Evolutionary conservation across 1,140 invertebrate genomes (phyloP).

Genomic region (Tetramorium simillimum): DNA sequence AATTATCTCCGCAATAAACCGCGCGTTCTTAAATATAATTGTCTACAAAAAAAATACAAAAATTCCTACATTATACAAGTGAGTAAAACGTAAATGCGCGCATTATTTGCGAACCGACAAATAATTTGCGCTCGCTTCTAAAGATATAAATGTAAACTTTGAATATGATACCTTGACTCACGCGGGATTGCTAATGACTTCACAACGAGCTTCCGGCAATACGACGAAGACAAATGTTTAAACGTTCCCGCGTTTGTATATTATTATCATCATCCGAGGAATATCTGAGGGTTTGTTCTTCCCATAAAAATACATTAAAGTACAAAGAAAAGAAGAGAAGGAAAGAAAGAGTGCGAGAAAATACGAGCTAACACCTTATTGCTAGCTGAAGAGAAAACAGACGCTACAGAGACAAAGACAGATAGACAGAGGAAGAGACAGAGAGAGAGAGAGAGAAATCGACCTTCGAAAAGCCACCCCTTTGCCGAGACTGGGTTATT

Average conservation of each 20-base stretch:
- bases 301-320: neutral
- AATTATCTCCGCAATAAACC: neutral
- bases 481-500: slow-evolving; percentile 61
- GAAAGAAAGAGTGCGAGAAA: slow-evolving; percentile 47
- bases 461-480: slow-evolving; percentile 35
- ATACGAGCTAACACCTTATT: slow-evolving; percentile 56
- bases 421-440: slow-evolving; percentile 29
- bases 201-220: neutral
- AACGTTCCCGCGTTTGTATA: neutral
- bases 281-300: slow-evolving; percentile 57
- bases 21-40: neutral
- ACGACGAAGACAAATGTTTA: slow-evolving; percentile 9
- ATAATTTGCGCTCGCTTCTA: neutral
- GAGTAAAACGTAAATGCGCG: neutral
- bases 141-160: neutral
- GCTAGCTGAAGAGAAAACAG: slow-evolving; percentile 8
- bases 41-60: neutral
- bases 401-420: slow-evolving; percentile 5
- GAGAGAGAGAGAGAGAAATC: slow-evolving; percentile 30
- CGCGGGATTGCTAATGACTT: slow-evolving; percentile 56
- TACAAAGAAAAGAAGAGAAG: slow-evolving; percentile 1
- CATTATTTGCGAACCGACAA: neutral
- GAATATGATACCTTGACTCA: slow-evolving; percentile 20
- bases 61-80: neutral
- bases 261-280: slow-evolving; percentile 60